Conservation (phyloP, 1,140 invertebrate species). For the Lamellibrachia luymesi region DNA sequence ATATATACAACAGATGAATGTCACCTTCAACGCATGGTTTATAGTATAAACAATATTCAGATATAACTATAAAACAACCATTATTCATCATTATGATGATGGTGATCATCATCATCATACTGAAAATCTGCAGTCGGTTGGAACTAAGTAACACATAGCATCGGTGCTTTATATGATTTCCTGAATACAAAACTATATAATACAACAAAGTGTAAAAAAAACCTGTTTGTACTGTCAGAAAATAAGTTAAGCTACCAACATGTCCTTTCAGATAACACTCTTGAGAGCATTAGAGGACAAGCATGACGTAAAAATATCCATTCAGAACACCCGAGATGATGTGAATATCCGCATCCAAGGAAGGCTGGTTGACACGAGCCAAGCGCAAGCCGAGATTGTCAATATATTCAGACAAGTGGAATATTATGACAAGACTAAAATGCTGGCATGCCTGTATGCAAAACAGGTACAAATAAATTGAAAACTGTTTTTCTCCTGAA, state of each 20-base stretch:
- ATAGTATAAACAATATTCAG: neutral
- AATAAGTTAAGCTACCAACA: too few relatives aligned
- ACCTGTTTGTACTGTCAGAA: too few relatives aligned
- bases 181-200: too few relatives aligned
- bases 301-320: neutral
- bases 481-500: neutral
- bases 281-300: neutral
- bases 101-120: too few relatives aligned
- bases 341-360: neutral
- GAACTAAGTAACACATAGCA: too few relatives aligned
- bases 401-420: neutral
- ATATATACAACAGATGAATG: neutral
- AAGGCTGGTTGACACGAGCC: neutral
- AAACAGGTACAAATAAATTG: neutral
- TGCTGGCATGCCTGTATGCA: neutral
- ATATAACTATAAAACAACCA: neutral
- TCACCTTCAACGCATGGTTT: neutral
- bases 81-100: too few relatives aligned
- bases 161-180: too few relatives aligned
- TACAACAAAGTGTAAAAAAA: too few relatives aligned
- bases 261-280: neutral
- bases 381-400: neutral
- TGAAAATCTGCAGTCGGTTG: too few relatives aligned
- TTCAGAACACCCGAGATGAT: neutral
- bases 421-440: neutral